Conservation (phyloP, 64 coral and sea anemone species). For the Stichodactyla helianthus region DNA sequence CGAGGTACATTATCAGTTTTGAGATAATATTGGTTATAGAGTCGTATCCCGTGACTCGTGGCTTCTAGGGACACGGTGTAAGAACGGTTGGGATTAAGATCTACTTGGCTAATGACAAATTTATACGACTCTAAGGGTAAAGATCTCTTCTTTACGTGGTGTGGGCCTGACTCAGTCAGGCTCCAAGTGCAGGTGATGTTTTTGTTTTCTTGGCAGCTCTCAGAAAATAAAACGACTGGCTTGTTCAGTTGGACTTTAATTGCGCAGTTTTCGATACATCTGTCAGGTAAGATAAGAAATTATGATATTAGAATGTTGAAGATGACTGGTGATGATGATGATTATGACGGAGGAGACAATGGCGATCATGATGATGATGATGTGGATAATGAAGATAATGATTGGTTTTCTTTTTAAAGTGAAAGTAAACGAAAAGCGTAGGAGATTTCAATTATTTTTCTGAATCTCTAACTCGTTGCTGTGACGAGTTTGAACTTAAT, state of each 20-base stretch:
- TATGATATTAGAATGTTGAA: background rate
- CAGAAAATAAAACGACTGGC: slow-evolving; percentile 6
- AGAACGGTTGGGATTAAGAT: slow-evolving; percentile 17
- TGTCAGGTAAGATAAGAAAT: background rate
- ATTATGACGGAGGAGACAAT: too few species aligned
- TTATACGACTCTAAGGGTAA: background rate
- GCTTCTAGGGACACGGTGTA: slow-evolving; percentile 27
- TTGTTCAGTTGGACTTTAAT: slow-evolving; percentile 12
- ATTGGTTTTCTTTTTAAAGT: too few species aligned
- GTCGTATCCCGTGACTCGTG: background rate
- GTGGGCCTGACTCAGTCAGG: background rate
- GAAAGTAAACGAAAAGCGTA: too few species aligned
- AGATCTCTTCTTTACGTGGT: background rate
- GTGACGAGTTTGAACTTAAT: too few species aligned
- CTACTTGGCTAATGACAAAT: slow-evolving; percentile 12
- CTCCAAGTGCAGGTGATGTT: slow-evolving; percentile 19
- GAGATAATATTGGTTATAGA: background rate
- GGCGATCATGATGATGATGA: background rate
- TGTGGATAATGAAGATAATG: background rate
- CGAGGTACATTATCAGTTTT: slow-evolving; percentile 34
- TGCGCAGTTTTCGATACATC: slow-evolving; percentile 44
- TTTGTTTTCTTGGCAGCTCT: slow-evolving; percentile 17
- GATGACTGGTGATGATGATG: too few species aligned
- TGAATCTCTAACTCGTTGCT: too few species aligned
- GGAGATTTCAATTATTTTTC: too few species aligned